Evolutionary conservation across 2,113 vertebrate species (phyloP).

Genomic region (Trochalopteron elliotii): DNA sequence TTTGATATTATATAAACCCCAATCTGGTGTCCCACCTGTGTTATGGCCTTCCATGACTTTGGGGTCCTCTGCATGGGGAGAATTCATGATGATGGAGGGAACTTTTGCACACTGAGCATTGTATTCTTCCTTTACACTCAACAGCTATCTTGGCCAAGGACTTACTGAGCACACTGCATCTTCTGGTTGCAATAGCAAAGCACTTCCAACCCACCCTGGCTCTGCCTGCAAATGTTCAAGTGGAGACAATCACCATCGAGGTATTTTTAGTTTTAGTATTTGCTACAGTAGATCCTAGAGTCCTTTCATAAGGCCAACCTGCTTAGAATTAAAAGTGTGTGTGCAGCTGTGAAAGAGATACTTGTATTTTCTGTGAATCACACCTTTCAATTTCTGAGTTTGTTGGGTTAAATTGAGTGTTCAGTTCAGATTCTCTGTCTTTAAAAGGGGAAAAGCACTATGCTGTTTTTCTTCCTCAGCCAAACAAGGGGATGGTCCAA

Average conservation of each 20-base stretch:
- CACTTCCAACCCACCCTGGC: constrained; percentile 79
- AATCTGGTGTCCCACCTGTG: not conserved
- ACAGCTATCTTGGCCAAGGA: constrained; percentile 85
- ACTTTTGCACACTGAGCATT: not conserved
- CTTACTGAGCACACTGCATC: constrained; percentile 87
- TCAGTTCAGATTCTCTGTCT: not conserved
- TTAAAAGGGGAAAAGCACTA: not conserved
- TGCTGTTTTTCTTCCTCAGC: not conserved
- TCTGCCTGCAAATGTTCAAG: constrained; percentile 80
- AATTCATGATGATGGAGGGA: not conserved
- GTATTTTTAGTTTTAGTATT: constrained; percentile 58
- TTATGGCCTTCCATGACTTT: not conserved
- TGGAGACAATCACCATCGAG: constrained; percentile 85
- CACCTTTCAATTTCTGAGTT: not conserved
- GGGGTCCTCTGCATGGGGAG: not conserved
- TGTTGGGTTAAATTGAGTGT: not conserved
- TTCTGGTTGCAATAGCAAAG: constrained; percentile 88
- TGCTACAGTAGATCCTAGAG: not conserved
- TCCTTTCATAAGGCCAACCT: not conserved
- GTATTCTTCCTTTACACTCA: not conserved
- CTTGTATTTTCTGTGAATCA: not conserved
- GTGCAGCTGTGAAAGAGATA: not conserved
- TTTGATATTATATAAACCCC: not conserved
- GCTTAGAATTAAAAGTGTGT: not conserved
- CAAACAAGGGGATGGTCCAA: not conserved